Evolutionary conservation across 2,888 invertebrate genomes (phyloP), one percentile per base, ranked within the genome.

Genomic region (Eustalomyia histrio): DNA sequence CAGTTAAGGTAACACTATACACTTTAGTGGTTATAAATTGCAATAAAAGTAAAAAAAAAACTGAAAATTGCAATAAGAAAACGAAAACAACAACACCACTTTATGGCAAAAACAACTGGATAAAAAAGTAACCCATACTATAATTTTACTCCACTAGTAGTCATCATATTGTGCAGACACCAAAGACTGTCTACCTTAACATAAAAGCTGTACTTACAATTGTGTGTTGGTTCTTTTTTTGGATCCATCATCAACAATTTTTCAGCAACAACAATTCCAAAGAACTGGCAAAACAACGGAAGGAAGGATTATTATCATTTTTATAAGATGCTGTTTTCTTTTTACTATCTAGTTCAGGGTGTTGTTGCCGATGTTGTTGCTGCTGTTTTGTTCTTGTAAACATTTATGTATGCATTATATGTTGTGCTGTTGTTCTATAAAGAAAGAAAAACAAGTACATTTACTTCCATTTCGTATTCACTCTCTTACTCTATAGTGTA

Each of bases 221-320:
- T 29, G 4, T 29, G 29, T 29, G 29, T 29, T 29, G n/a, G n/a
- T n/a, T n/a, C n/a, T 7, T 6, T 1, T 71, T 35, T 71, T 39
- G 53, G 43, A 63, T 47, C 57, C 57, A 73, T 43, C 18, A n/a
- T 55, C 35, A 67, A 67, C 73, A 75, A 69, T 74, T 78, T 83
- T 18, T 47, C 18, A 68, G 24, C 60, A 52, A 64, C 29, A 72
- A 43, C 39, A 67, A 35, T 52, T 8, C 4, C n/a, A 53, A 47
- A n/a, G n/a, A 47, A n/a, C n/a, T 47, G 43, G 43, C n/a, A n/a
- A 52, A 64, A 29, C 60, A 82, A 76, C 78, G 80, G 80, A 84
- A 76, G 80, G 78, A 80, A 83, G 83, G 73, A 81, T 80, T 83
- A 78, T 83, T 80, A 82, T 83, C 76, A 82, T 76, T 76, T 79